phyloP scores from a whole-genome alignment of 2,797 vertebrate species.

The Phylloscopus collybita region DNA sequence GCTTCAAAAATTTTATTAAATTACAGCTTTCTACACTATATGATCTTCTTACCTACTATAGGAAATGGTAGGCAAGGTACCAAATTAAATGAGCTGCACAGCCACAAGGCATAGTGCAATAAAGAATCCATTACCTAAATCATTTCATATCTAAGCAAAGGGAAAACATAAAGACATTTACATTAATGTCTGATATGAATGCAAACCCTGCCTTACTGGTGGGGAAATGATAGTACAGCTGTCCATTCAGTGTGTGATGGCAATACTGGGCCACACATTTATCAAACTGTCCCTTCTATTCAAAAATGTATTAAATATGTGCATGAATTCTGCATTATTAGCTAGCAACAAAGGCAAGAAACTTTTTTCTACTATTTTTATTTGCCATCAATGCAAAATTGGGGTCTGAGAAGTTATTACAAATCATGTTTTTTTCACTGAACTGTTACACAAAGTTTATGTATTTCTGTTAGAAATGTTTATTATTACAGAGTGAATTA shows the following conservation, averaged over 20 bases:
- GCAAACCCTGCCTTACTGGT: neutral
- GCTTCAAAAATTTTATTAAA: slow-evolving; percentile 11
- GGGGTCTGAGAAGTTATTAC: neutral
- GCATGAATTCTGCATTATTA: neutral
- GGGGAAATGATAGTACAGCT: neutral
- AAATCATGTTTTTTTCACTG: neutral
- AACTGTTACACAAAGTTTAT: neutral
- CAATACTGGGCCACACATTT: neutral
- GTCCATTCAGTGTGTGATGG: neutral
- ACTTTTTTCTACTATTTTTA: neutral
- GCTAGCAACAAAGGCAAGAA: neutral
- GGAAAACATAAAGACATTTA: slow-evolving; percentile 44
- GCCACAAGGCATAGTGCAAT: slow-evolving; percentile 30
- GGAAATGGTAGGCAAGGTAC: neutral
- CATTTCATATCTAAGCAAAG: slow-evolving; percentile 47
- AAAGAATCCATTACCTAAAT: slow-evolving; percentile 45
- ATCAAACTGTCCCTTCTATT: slow-evolving; percentile 23
- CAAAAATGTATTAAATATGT: slow-evolving; percentile 12
- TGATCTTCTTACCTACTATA: neutral
- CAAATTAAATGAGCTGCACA: slow-evolving; percentile 37
- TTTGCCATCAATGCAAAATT: neutral
- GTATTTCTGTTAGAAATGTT: neutral
- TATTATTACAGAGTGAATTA: neutral
- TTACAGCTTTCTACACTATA: slow-evolving; percentile 25
- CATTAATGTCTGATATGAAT: neutral